A percentile compares a stretch with the other conserved stretches of the same genome.
Evolutionary conservation across 2,888 invertebrate species (phyloP).

Genomic region (Cryptus viduatorius): DNA sequence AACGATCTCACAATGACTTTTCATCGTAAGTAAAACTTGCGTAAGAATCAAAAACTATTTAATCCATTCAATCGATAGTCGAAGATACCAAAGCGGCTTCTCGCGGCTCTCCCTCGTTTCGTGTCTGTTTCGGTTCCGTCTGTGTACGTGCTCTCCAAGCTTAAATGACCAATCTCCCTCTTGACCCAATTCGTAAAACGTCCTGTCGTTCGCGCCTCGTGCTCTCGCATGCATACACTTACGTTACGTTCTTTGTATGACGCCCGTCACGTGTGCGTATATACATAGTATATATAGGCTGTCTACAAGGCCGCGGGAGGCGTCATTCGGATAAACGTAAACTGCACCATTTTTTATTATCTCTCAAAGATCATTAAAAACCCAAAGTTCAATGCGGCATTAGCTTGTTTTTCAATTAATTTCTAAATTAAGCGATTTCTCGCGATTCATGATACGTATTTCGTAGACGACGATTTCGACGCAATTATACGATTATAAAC

Average conservation of each 20-base stretch:
- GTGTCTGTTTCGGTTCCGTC: constrained; percentile 41
- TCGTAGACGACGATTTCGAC: not conserved
- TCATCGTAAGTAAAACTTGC: not conserved
- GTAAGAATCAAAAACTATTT: not conserved
- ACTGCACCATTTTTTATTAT: not conserved
- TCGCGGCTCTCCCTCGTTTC: constrained; percentile 4
- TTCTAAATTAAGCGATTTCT: not conserved
- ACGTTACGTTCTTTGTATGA: constrained; percentile 62
- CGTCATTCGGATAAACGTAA: not conserved
- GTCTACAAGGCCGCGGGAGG: constrained; percentile 74
- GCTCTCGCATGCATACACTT: constrained; percentile 24
- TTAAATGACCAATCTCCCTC: constrained; percentile 81
- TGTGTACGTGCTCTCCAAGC: constrained; percentile 67
- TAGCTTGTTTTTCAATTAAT: not conserved
- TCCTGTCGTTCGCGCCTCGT: constrained; percentile 67
- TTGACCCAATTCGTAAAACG: constrained; percentile 81
- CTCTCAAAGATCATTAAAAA: not conserved
- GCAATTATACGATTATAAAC: no score
- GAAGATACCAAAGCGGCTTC: not conserved
- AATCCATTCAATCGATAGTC: not conserved
- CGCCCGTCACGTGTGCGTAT: constrained; percentile 53
- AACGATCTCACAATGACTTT: not conserved
- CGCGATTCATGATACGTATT: not conserved
- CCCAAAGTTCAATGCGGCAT: not conserved
- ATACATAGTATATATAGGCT: constrained; percentile 67